A percentile compares a stretch with the other conserved stretches of the same genome.
Evolutionary conservation across 1,140 invertebrate genomes (phyloP).

Genomic region (Zaprionus nigranus): DNA sequence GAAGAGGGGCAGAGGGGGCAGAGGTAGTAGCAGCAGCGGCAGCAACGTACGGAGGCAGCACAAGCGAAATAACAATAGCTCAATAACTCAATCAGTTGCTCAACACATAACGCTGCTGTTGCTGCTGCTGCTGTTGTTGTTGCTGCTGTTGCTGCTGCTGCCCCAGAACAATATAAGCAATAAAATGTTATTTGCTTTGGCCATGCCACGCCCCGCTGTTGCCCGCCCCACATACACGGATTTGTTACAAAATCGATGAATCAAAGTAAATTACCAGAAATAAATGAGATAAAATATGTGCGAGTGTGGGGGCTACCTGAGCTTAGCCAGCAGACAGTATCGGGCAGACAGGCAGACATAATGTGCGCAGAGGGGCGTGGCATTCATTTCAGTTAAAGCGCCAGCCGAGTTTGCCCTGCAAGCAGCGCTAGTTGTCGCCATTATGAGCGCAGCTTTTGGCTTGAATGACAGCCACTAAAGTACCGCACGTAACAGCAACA

Average conservation of each 20-base stretch:
- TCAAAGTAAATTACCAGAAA: conserved; percentile 83
- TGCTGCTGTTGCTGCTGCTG: not conserved
- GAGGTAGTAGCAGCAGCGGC: conserved; percentile 11
- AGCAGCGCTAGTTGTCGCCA: conserved; percentile 40
- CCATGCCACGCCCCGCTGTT: conserved; percentile 4
- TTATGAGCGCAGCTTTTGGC: conserved; percentile 51
- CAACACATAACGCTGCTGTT: conserved; percentile 30
- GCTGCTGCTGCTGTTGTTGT: not conserved
- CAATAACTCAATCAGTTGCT: conserved; percentile 79
- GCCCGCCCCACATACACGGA: conserved; percentile 27
- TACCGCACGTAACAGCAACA: conserved; percentile 31
- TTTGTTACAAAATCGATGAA: conserved; percentile 81
- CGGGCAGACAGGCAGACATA: conserved; percentile 1
- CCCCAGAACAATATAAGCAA: conserved; percentile 53
- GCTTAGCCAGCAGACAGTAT: conserved; percentile 9
- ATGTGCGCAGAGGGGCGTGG: not conserved
- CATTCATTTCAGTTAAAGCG: conserved; percentile 24
- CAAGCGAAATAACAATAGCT: conserved; percentile 39
- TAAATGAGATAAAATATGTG: conserved; percentile 82
- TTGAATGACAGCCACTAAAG: conserved; percentile 50
- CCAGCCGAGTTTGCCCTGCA: conserved; percentile 62
- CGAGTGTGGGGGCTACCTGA: conserved; percentile 41
- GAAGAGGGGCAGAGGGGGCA: not conserved
- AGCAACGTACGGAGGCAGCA: conserved; percentile 36
- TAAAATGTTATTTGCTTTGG: conserved; percentile 59